These are phyloP conservation scores for Hydroisotoma schaefferi DNA, from an alignment of 2,888 invertebrate genomes.

Conservation along the genomic window DNA sequence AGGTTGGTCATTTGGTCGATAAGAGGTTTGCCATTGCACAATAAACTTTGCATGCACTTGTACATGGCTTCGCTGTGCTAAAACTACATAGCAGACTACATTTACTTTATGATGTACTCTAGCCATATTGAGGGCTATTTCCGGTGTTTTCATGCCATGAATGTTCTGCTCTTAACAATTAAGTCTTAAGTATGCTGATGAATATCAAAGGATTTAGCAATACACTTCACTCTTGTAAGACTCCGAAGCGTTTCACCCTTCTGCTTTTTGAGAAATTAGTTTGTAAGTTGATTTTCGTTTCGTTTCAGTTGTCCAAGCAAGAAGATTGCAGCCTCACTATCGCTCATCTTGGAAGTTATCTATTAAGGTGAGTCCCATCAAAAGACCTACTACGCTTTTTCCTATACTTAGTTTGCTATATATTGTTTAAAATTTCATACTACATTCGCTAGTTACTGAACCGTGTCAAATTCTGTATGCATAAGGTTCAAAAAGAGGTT, in stretches of 20 bases:
- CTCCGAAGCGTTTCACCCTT: conserved; percentile 5
- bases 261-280: neutral
- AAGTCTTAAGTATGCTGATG: neutral
- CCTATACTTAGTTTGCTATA: no score
- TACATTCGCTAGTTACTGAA: no score
- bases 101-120: neutral
- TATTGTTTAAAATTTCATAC: no score
- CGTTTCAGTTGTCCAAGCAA: conserved; percentile 45
- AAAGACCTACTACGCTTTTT: no score
- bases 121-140: conserved; percentile 1
- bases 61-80: no score
- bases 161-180: neutral
- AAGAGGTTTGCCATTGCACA: neutral
- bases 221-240: neutral
- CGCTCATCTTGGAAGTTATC: conserved; percentile 48
- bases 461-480: no score
- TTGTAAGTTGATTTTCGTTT: conserved; percentile 5
- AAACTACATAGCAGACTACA: no score
- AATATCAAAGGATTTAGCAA: neutral
- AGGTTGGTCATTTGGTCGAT: conserved; percentile 6
- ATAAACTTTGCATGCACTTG: no score
- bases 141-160: conserved; percentile 9
- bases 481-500: neutral
- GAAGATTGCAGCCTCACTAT: conserved; percentile 40
- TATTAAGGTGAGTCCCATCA: conserved; percentile 46